Evolutionary conservation across 2,797 vertebrate genomes (phyloP), one percentile per base, ranked within the genome.

Genomic region (Cyclopterus lumpus): DNA sequence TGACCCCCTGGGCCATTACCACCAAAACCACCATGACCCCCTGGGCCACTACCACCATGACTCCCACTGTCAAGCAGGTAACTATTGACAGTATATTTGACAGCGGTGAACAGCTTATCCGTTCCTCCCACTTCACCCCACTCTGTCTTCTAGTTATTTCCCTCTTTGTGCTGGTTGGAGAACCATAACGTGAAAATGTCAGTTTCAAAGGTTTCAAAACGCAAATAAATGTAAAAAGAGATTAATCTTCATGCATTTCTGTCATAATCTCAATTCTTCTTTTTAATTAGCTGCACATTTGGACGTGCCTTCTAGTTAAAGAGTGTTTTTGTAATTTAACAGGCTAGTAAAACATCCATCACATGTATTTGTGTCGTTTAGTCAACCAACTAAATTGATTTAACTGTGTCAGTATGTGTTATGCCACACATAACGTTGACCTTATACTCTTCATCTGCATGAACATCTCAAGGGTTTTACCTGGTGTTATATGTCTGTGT

Each of bases 91-190:
- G 53, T 3, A 1, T 84, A 5, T 82, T 82, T 18, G 7, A 1
- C n/a, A 22, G 75, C 7, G 71, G 60, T 15, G 80, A 57, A 34
- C 82, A 8, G 11, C 2, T 62, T 63, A 72, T 53, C 8, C 67
- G 60, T 42, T 72, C 62, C 53, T 71, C 22, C 16, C 20, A 48
- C 75, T 59, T 75, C 6, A 3, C 28, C 34, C 63, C 71, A 1
- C 12, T 87, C 22, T 73, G 49, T 6, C 14, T 32, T 26, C 57
- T 86, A 0, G 3, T 51, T 20, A 46, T 82, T 14, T 36, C 57
- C 1, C 58, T 84, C 2, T 67, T 34, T 8, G 15, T 48, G 0
- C 24, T 85, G 6, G 10, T 46, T 20, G 32, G 20, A 15, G 11
- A 51, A 1, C 10, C 1, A 5, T 74, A 61, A 3, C 9, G 5